Percentiles rank a stretch among this genome's conserved stretches.
Evolutionary conservation across 2,113 vertebrate genomes (phyloP).

Genomic region (Gymnocephalus cernua): DNA sequence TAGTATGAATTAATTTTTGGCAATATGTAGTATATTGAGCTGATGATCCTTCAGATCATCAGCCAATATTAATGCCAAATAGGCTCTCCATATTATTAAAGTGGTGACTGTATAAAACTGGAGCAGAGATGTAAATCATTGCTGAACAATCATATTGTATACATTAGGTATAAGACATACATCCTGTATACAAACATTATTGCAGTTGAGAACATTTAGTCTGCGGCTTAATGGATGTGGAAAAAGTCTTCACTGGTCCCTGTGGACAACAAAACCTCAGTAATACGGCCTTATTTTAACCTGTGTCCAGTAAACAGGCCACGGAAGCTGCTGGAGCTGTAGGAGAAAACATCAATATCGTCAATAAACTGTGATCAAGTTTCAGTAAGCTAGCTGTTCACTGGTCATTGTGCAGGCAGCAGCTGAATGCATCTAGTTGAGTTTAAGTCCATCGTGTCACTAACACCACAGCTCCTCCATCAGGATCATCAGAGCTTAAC

Average conservation of each 20-base stretch:
- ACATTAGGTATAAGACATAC: conserved; percentile 1
- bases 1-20: background rate
- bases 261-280: background rate
- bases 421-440: background rate
- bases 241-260: background rate
- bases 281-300: conserved; percentile 1
- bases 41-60: conserved; percentile 3
- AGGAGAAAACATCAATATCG: conserved; percentile 37
- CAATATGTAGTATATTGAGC: background rate
- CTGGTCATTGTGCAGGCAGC: background rate
- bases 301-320: conserved; percentile 23
- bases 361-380: conserved; percentile 1
- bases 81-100: background rate
- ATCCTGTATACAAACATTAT: background rate
- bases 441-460: background rate
- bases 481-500: background rate
- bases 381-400: conserved; percentile 7
- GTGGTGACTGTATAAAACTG: conserved; percentile 3
- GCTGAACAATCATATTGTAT: background rate
- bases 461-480: conserved; percentile 8
- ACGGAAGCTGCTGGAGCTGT: conserved; percentile 3
- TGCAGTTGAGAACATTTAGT: conserved; percentile 11
- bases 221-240: conserved; percentile 13
- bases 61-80: background rate
- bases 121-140: background rate